Evolutionary conservation across 2,113 vertebrate genomes (phyloP).

Genomic region (Coreoperca whiteheadi): DNA sequence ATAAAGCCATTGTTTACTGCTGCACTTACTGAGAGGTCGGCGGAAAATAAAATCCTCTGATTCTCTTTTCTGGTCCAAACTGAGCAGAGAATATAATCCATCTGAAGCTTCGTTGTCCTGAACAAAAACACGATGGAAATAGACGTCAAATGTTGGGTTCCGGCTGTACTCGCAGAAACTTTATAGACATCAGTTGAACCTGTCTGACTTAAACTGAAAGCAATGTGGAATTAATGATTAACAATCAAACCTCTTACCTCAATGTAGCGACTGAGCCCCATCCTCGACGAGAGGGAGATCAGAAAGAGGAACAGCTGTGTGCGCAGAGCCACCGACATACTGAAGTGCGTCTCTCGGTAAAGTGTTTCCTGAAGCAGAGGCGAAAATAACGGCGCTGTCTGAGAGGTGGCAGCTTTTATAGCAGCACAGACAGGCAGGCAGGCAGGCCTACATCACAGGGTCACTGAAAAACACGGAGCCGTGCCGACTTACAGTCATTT

Average conservation of each 20-base stretch:
- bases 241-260: slow-evolving; percentile 56
- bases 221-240: background rate
- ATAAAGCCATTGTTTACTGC: slow-evolving; percentile 28
- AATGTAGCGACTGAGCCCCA: slow-evolving; percentile 70
- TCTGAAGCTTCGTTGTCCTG: slow-evolving; percentile 72
- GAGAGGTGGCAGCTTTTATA: slow-evolving; percentile 76
- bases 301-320: slow-evolving; percentile 73
- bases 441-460: slow-evolving; percentile 57
- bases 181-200: slow-evolving; percentile 1
- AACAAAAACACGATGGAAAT: slow-evolving; percentile 26
- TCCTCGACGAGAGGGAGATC: slow-evolving; percentile 67
- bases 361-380: slow-evolving; percentile 46
- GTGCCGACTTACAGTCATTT: background rate
- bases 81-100: slow-evolving; percentile 75
- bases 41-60: slow-evolving; percentile 78
- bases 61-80: slow-evolving; percentile 77
- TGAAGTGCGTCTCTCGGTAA: slow-evolving; percentile 57
- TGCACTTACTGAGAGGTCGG: slow-evolving; percentile 79
- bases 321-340: slow-evolving; percentile 69
- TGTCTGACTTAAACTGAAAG: background rate
- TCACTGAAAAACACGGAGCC: slow-evolving; percentile 32
- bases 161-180: slow-evolving; percentile 17
- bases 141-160: background rate
- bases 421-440: slow-evolving; percentile 33
- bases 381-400: slow-evolving; percentile 53